Evolutionary conservation across 2,113 vertebrate species (phyloP), one percentile per base, ranked within the genome.

Genomic region (Phaethon lepturus): DNA sequence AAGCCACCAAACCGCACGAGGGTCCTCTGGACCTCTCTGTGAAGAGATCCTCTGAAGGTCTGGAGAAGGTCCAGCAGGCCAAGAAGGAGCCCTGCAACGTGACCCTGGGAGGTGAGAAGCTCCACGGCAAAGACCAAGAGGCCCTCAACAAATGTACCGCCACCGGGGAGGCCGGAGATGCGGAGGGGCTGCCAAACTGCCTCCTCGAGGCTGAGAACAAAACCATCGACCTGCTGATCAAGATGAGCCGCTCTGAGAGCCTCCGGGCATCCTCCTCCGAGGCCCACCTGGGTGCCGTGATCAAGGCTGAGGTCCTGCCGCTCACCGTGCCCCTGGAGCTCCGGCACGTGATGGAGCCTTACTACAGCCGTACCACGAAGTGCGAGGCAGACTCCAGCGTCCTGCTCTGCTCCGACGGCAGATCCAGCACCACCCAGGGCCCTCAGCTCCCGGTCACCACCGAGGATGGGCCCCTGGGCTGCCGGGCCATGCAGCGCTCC

Each of bases 311-410:
- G 90, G 97, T 98, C 22, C 95, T 99, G 55, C 96, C 98, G 1
- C 92, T 98, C 5, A 67, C 68, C 1, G 52, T 98, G 85, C 97
- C 98, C 17, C 94, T 98, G 55, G 92, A 98, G 88, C 86, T 98
- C 64, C 97, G 97, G 60, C 97, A 91, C 1, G 87, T 64, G 40
- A 97, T 85, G 87, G 98, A 86, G 97, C 98, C 91, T 63, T 99
- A 93, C 98, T 98, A 98, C 17, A 97, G 98, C 94, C 99, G 98
- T 7, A 99, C 99, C 93, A 99, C 99, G 31, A 99, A 99, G 96
- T 99, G 99, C 1, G 99, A 99, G 95, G 99, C 99, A 0, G 99
- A 99, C 95, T 99, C 99, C 96, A 99, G 99, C 0, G 99, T 99
- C 49, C 98, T 99, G 64, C 98, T 99, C 19, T 98, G 99, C 87